Evolutionary conservation across 2,888 invertebrate species (phyloP).

Genomic region (Clanis bilineata): DNA sequence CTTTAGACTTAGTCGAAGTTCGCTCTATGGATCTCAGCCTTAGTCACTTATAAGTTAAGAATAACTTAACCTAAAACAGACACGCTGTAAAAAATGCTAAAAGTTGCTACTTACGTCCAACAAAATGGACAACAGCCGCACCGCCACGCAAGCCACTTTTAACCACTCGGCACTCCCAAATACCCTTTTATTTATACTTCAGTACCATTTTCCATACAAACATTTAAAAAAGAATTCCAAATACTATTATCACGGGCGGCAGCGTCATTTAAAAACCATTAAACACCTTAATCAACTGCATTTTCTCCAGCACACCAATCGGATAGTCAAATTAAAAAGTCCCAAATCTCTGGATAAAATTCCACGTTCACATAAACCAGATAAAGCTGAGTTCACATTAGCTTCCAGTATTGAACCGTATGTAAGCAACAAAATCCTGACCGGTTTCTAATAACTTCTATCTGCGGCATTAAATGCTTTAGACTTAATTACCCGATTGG

Average conservation of each 20-base stretch:
- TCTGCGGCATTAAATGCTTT: slow-evolving; percentile 54
- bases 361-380: slow-evolving; percentile 56
- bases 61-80: no score
- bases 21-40: no score
- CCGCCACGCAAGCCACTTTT: not conserved
- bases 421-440: slow-evolving; percentile 47
- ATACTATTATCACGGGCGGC: slow-evolving; percentile 15
- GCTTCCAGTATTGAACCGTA: slow-evolving; percentile 40
- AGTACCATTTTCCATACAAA: not conserved
- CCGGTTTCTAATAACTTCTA: slow-evolving; percentile 60
- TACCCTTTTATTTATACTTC: not conserved
- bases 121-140: no score
- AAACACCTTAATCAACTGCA: slow-evolving; percentile 43
- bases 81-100: no score
- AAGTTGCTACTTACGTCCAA: no score
- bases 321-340: slow-evolving; percentile 44
- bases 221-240: not conserved
- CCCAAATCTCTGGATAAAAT: slow-evolving; percentile 40
- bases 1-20: no score
- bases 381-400: slow-evolving; percentile 55
- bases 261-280: slow-evolving; percentile 25
- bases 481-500: slow-evolving; percentile 59
- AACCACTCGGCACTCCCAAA: not conserved
- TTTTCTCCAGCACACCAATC: slow-evolving; percentile 33
- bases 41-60: no score